Evolutionary conservation across 2,797 vertebrate genomes (phyloP), one percentile per base, ranked within the genome.

Genomic region (Coracias cyanogaster): DNA sequence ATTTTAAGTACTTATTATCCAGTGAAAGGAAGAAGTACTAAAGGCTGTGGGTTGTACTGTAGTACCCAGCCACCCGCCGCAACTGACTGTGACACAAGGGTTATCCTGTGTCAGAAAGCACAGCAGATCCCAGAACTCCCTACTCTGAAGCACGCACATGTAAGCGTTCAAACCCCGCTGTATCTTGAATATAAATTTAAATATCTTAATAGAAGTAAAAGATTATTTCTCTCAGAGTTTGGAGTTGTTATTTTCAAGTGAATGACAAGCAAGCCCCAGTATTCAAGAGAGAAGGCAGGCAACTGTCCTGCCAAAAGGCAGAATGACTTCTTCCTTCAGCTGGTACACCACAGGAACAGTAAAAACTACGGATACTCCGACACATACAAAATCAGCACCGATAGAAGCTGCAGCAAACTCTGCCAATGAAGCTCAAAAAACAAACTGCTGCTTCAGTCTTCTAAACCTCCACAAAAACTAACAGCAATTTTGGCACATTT

Each of bases 341-440:
- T 82, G 39, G 26, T 70, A 77, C 22, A 71, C 74, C 67, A 64
- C 3, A 94, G 86, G 86, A 90, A 93, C 70, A 89, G 54, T 33
- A 39, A 84, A 78, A 90, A 41, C 74, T 57, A 35, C 0, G 0
- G 74, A 71, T 57, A 55, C 35, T 73, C 71, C 58, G 60, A 71
- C 62, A 82, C 62, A 41, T 22, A 79, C 39, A 90, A 66, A 89
- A 54, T 0, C 33, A 46, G 58, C 10, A 28, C 31, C 70, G 58
- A 41, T 0, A 90, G 70, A 90, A 55, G 54, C 51, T 65, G 55
- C 49, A 35, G 54, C 29, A 60, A 86, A 43, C 70, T 81, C 61
- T 82, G 80, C 70, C 86, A 93, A 12, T 4, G 26, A 91, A 90
- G n/a, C 58, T 79, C 41, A 48, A 48, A 70, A 84, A 76, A 3